Base-by-base conservation (phyloP, 2,113 vertebrate species). In the Sceloporus undulatus region DNA sequence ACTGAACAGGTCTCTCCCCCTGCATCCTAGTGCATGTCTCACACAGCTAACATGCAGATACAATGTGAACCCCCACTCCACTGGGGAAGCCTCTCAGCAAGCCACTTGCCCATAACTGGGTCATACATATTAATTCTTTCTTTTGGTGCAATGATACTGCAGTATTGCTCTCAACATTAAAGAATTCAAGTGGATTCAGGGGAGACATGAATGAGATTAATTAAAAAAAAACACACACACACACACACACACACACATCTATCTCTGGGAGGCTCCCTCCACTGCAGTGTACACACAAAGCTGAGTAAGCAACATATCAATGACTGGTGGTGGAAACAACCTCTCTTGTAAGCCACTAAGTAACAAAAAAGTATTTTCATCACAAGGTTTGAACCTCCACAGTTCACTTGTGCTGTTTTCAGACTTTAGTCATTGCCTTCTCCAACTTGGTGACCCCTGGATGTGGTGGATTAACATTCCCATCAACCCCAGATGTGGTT, bases 61-160 rank as follows among this genome's bases (percentile, higher is more conserved):
- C 14, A 18, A 62, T 71, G 7, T 82, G 56, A 54, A 48, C 75
- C 75, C 71, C 29, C 1, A 77, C 38, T 81, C 86, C 25, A 81
- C 38, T 82, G 81, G 81, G 81, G 34, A 84, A 78, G 34, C 34
- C 48, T 84, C 73, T 70, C 83, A 83, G n/a, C 83, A 66, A 87
- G 78, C 68, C 54, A 87, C 34, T 87, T 38, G 29, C 76, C 74
- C 79, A 71, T 82, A 90, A 82, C 71, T 90, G 79, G 88, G 84
- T 90, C 88, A 90, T 71, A 86, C 79, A 78, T 77, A 90, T 77
- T 82, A 76, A 82, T 82, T 83, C 5, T 56, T 77, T 40, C n/a
- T 40, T 80, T 56, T 62, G 84, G 79, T 82, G 84, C 71, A 70
- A 59, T 59, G 27, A n/a, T 52, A 82, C 52, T 48, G 73, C 84